Percentiles rank a stretch among this genome's conserved stretches.
These are phyloP conservation scores for Leucophora obtusa DNA, from an alignment of 2,888 invertebrate species.

Conservation along the genomic window DNA sequence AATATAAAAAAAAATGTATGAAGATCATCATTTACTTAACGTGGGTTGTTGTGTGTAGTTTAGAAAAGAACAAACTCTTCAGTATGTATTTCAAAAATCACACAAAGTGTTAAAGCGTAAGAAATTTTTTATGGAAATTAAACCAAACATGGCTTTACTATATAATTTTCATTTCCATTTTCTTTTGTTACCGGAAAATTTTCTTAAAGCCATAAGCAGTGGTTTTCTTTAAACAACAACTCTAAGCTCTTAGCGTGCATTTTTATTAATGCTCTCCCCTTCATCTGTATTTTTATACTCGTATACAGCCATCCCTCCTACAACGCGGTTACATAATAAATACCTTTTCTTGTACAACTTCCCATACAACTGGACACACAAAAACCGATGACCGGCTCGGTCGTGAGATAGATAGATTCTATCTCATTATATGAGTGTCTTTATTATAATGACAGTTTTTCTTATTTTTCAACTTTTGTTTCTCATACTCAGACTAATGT, in stretches of 20 bases:
- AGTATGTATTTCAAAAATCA: not conserved
- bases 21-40: conserved; percentile 6
- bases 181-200: conserved; percentile 54
- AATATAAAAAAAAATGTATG: conserved; percentile 1
- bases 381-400: too few species aligned
- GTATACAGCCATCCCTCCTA: too few species aligned
- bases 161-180: conserved; percentile 35
- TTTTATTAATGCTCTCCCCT: not conserved
- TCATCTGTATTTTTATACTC: not conserved
- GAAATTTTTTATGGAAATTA: conserved; percentile 50
- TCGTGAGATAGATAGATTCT: too few species aligned
- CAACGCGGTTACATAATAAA: not conserved
- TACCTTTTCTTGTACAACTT: too few species aligned
- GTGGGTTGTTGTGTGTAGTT: conserved; percentile 35
- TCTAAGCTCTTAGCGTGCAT: not conserved
- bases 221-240: not conserved
- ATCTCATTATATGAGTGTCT: too few species aligned
- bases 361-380: too few species aligned
- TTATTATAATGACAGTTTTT: too few species aligned
- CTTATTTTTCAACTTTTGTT: too few species aligned
- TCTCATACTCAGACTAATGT: too few species aligned
- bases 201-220: conserved; percentile 17
- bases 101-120: conserved; percentile 20
- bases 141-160: conserved; percentile 31
- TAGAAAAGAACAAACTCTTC: not conserved